A percentile compares a stretch with the other conserved stretches of the same genome.
Conservation (phyloP, 2,797 vertebrate genomes). For the Rhyacichthys aspro region DNA sequence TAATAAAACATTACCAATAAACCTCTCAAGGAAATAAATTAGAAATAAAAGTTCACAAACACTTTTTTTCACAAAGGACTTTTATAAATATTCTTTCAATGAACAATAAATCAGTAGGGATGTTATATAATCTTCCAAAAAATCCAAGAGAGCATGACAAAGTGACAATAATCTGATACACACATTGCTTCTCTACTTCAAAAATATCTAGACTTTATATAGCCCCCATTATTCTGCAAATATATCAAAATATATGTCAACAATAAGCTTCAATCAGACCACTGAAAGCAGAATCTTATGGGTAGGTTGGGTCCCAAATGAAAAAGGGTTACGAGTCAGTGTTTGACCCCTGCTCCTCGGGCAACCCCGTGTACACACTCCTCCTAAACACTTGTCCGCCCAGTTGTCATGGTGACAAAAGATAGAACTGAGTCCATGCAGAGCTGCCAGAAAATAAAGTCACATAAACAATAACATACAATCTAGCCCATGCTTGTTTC, state of each 20-base stretch:
- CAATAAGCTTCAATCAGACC: conserved; percentile 72
- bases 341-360: conserved; percentile 31
- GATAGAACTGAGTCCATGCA: conserved; percentile 50
- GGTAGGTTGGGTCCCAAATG: conserved; percentile 30
- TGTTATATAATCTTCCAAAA: conserved; percentile 71
- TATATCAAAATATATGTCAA: conserved; percentile 78
- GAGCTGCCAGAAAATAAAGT: conserved; percentile 52
- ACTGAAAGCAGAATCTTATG: conserved; percentile 68
- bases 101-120: conserved; percentile 81
- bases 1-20: too few species aligned
- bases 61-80: conserved; percentile 75
- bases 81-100: conserved; percentile 84
- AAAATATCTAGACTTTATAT: conserved; percentile 77
- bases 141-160: conserved; percentile 72
- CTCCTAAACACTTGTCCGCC: conserved; percentile 31
- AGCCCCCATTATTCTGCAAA: conserved; percentile 52
- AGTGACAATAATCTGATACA: conserved; percentile 76
- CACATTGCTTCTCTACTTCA: conserved; percentile 74
- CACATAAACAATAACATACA: conserved; percentile 47
- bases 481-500: conserved; percentile 35
- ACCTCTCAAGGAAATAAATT: background rate
- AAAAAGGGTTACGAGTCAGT: background rate
- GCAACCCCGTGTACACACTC: background rate
- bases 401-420: conserved; percentile 26
- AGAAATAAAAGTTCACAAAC: conserved; percentile 46